phyloP scores from a whole-genome alignment of 2,888 invertebrate species.

The Drosophila melanosoma region DNA sequence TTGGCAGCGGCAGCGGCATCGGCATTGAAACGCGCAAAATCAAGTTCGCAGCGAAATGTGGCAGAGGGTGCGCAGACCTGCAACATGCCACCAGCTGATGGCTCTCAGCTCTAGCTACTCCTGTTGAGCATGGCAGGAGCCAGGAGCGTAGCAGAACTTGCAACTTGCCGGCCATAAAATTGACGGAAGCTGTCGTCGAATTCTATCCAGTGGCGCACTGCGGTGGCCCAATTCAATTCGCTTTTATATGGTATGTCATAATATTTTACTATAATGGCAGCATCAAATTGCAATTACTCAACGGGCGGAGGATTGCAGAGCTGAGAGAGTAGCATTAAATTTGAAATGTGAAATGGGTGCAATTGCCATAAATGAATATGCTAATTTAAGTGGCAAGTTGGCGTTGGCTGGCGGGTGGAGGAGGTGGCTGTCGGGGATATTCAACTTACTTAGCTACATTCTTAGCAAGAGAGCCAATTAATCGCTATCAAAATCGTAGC shows the following conservation, averaged over 20 bases:
- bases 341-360: constrained; percentile 52
- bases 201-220: constrained; percentile 20
- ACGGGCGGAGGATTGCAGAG: constrained; percentile 8
- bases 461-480: constrained; percentile 67
- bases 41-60: constrained; percentile 18
- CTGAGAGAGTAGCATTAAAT: constrained; percentile 26
- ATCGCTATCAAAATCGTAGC: constrained; percentile 72
- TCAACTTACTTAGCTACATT: constrained; percentile 56
- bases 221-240: constrained; percentile 66
- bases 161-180: constrained; percentile 52
- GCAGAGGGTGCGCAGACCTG: constrained; percentile 11
- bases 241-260: constrained; percentile 68
- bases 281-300: constrained; percentile 64
- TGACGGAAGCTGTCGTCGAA: constrained; percentile 69
- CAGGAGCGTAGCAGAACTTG: constrained; percentile 24
- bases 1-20: constrained; percentile 1
- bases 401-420: background rate
- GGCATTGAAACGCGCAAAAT: constrained; percentile 39
- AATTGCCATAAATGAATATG: constrained; percentile 74
- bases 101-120: constrained; percentile 29
- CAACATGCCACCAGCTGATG: constrained; percentile 28
- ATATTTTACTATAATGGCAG: constrained; percentile 62
- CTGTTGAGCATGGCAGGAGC: constrained; percentile 56
- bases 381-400: constrained; percentile 56
- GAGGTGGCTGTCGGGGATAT: background rate